phyloP scores from a whole-genome alignment of 2,113 vertebrate species.

The Gopherus evgoodei region DNA sequence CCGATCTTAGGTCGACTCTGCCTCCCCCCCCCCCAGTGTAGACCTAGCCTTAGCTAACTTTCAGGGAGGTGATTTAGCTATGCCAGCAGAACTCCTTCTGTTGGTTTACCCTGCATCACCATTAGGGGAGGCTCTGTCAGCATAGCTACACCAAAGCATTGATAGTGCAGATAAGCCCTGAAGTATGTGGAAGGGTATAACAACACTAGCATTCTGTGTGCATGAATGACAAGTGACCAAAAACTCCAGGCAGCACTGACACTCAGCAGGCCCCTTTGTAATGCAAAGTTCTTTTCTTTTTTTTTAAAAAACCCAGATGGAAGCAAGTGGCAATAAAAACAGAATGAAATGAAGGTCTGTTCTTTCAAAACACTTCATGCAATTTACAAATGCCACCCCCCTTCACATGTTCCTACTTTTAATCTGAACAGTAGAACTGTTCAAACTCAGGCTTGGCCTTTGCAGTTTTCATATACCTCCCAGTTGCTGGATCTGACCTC shows the following conservation, averaged over 20 bases:
- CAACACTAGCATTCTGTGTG: neutral
- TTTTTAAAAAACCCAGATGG: neutral
- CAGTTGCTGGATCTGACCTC: constrained; percentile 1
- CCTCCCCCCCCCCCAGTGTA: too few relatives aligned
- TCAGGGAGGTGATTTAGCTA: neutral
- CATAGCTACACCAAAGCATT: neutral
- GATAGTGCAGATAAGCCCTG: neutral
- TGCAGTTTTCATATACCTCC: neutral
- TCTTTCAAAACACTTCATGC: constrained; percentile 14
- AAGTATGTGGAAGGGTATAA: neutral
- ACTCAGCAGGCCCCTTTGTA: neutral
- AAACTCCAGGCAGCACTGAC: neutral
- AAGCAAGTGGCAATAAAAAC: constrained; percentile 3
- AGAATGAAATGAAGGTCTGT: neutral
- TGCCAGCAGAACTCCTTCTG: neutral
- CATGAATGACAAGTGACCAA: neutral
- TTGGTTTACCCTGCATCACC: neutral
- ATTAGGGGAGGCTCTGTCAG: neutral
- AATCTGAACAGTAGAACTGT: neutral
- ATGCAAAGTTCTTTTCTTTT: neutral
- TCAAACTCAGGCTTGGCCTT: neutral
- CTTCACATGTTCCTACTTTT: neutral
- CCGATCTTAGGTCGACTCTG: too few relatives aligned
- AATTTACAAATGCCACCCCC: constrained; percentile 31
- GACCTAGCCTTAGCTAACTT: neutral